A percentile compares a stretch with the other conserved stretches of the same genome.
Evolutionary conservation across 2,888 invertebrate genomes (phyloP).

Genomic region (Synergus itoensis): DNA sequence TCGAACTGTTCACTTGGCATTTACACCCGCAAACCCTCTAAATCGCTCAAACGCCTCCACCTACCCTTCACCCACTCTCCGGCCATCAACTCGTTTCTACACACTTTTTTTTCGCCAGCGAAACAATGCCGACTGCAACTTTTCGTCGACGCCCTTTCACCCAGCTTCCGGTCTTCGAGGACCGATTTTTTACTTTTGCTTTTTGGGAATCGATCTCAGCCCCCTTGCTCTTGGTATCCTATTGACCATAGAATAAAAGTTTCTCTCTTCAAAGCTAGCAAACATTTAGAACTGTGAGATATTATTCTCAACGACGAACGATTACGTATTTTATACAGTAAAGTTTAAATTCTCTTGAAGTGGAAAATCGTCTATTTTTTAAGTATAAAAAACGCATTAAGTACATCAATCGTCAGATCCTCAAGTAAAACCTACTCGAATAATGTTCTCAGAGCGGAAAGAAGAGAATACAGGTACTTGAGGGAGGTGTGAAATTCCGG

Average conservation of each 20-base stretch:
- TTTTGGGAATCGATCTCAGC: slow-evolving; percentile 58
- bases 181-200: slow-evolving; percentile 57
- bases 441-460: too few relatives aligned
- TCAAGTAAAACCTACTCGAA: too few relatives aligned
- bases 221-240: neutral
- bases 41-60: slow-evolving; percentile 66
- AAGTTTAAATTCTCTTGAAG: too few relatives aligned
- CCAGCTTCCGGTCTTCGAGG: slow-evolving; percentile 63
- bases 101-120: slow-evolving; percentile 54
- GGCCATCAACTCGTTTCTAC: slow-evolving; percentile 47
- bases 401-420: too few relatives aligned
- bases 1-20: slow-evolving; percentile 77
- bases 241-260: neutral
- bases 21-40: slow-evolving; percentile 71
- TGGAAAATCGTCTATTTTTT: too few relatives aligned
- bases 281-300: too few relatives aligned
- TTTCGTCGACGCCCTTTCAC: slow-evolving; percentile 58
- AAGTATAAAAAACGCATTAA: too few relatives aligned
- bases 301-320: too few relatives aligned
- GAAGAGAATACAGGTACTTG: neutral
- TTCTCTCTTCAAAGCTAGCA: too few relatives aligned
- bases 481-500: neutral
- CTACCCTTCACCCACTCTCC: slow-evolving; percentile 51
- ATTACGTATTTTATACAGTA: too few relatives aligned
- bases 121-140: slow-evolving; percentile 67